These are phyloP conservation scores for Thalpophila matura DNA, from an alignment of 2,888 invertebrate genomes.

Conservation along the genomic window DNA sequence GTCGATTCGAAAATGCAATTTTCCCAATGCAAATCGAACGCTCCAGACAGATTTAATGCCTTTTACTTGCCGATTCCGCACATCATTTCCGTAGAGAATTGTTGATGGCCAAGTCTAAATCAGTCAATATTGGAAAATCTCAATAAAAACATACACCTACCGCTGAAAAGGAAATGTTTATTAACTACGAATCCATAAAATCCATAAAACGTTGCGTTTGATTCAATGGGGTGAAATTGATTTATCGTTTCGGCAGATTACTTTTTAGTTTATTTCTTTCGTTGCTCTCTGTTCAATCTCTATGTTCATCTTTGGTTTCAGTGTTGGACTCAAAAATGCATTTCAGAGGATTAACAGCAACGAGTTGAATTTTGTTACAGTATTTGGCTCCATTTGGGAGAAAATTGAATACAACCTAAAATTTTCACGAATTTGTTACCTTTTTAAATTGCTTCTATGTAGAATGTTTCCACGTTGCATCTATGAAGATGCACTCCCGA, in stretches of 20 bases:
- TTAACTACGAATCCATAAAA: conserved; percentile 33
- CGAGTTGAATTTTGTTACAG: conserved; percentile 9
- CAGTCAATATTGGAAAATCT: conserved; percentile 53
- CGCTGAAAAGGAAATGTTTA: conserved; percentile 33
- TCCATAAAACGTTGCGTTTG: conserved; percentile 33
- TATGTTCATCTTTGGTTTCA: conserved; percentile 16
- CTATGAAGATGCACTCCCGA: conserved; percentile 68
- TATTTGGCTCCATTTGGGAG: background rate
- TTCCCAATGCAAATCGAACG: conserved; percentile 89
- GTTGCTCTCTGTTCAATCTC: conserved; percentile 19
- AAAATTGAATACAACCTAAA: background rate
- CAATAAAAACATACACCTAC: conserved; percentile 26
- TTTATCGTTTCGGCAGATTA: conserved; percentile 38
- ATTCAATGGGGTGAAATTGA: conserved; percentile 56
- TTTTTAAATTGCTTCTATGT: conserved; percentile 57
- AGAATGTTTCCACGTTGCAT: conserved; percentile 60
- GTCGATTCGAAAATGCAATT: conserved; percentile 87
- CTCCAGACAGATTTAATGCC: conserved; percentile 88
- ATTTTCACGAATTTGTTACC: conserved; percentile 21
- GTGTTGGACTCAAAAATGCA: conserved; percentile 2
- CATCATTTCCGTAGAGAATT: conserved; percentile 83
- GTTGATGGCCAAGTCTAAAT: conserved; percentile 69
- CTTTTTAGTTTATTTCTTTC: conserved; percentile 46
- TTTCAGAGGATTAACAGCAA: conserved; percentile 24
- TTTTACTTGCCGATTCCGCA: conserved; percentile 85